phyloP scores from a whole-genome alignment of 2,888 invertebrate species.

The Xestia xanthographa region DNA sequence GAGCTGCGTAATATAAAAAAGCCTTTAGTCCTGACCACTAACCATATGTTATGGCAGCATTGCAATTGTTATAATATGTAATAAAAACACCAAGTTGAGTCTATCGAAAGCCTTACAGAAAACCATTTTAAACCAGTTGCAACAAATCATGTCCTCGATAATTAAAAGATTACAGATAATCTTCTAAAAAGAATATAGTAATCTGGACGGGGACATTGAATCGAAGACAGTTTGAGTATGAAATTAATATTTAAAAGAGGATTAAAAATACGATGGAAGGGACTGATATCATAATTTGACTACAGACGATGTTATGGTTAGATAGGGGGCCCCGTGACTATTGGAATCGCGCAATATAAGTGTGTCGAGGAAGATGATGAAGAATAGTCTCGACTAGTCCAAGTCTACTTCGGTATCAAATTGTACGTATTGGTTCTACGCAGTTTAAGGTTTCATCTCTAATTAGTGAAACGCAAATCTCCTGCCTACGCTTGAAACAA shows the following conservation, averaged over 20 bases:
- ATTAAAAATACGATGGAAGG: background rate
- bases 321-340: background rate
- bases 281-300: background rate
- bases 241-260: background rate
- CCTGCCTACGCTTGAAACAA: conserved; percentile 54
- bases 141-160: background rate
- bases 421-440: no score
- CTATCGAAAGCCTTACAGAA: conserved; percentile 12
- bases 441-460: background rate
- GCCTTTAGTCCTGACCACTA: conserved; percentile 19
- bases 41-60: conserved; percentile 27
- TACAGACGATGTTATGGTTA: background rate
- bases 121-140: background rate
- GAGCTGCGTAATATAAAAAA: conserved; percentile 6
- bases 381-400: background rate
- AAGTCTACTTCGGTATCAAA: background rate
- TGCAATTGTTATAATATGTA: conserved; percentile 21
- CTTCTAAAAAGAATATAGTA: background rate
- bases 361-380: background rate
- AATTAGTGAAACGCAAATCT: conserved; percentile 19
- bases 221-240: background rate
- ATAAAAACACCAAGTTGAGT: background rate
- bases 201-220: background rate
- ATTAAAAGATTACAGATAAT: background rate
- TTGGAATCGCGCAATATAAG: background rate